phyloP scores from a whole-genome alignment of 2,797 vertebrate species.

The Rhadinocentrus ornatus region DNA sequence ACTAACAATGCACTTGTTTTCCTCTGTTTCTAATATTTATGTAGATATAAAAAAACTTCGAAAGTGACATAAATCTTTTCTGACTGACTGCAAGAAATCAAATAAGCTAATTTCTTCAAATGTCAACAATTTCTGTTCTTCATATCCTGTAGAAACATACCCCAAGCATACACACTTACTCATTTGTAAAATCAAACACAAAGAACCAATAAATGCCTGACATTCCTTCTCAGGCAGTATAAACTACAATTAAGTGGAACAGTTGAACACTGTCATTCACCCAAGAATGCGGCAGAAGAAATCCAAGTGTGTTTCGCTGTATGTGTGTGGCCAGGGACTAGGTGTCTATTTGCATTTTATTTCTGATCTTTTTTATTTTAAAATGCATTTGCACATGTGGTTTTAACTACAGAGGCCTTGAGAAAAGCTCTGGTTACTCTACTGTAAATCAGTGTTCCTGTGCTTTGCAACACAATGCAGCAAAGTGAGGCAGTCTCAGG shows the following conservation, averaged over 20 bases:
- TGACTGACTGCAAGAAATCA: not conserved
- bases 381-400: slow-evolving; percentile 24
- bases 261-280: slow-evolving; percentile 77
- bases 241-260: slow-evolving; percentile 81
- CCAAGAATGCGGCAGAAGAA: slow-evolving; percentile 70
- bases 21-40: no score
- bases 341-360: slow-evolving; percentile 51
- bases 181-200: slow-evolving; percentile 66
- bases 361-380: slow-evolving; percentile 25
- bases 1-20: no score
- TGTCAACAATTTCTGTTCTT: slow-evolving; percentile 27
- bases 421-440: slow-evolving; percentile 24
- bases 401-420: slow-evolving; percentile 40
- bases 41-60: not conserved
- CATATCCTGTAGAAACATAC: slow-evolving; percentile 45
- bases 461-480: slow-evolving; percentile 43
- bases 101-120: slow-evolving; percentile 5
- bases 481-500: slow-evolving; percentile 51
- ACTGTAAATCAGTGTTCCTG: slow-evolving; percentile 22
- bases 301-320: slow-evolving; percentile 52
- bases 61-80: not conserved
- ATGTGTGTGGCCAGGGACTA: slow-evolving; percentile 68
- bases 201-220: slow-evolving; percentile 69
- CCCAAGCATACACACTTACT: slow-evolving; percentile 54
- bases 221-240: slow-evolving; percentile 77